phyloP scores from a whole-genome alignment of 2,888 invertebrate genomes.

The Loripinus fragilis region DNA sequence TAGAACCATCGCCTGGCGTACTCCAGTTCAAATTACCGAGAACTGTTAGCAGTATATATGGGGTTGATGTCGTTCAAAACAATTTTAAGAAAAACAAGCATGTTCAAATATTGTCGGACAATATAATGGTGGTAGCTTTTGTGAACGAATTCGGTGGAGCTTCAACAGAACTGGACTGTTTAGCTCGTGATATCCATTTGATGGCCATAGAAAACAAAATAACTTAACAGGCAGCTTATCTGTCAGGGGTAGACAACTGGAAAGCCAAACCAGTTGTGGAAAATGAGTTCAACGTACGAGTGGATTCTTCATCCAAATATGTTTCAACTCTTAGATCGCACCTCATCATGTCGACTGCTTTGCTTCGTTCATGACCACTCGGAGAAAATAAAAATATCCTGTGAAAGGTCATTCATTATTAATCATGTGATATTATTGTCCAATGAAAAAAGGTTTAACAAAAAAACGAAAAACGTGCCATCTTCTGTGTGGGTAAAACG shows the following conservation, averaged over 20 bases:
- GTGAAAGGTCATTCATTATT: too few relatives aligned
- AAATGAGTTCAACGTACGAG: slow-evolving; percentile 4
- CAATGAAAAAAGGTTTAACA: too few relatives aligned
- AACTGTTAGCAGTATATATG: too few relatives aligned
- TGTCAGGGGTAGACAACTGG: slow-evolving; percentile 1
- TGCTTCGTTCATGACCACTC: slow-evolving; percentile 6
- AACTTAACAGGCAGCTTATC: slow-evolving; percentile 1
- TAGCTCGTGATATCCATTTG: background rate
- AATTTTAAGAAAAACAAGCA: slow-evolving; percentile 8
- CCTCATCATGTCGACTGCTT: slow-evolving; percentile 8
- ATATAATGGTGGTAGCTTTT: slow-evolving; percentile 19
- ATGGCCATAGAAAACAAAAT: too few relatives aligned
- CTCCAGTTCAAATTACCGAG: slow-evolving; percentile 19
- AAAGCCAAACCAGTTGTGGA: slow-evolving; percentile 14
- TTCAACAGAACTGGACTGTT: slow-evolving; percentile 1
- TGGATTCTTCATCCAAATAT: slow-evolving; percentile 12
- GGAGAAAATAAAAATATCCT: too few relatives aligned
- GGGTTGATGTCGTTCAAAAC: slow-evolving; percentile 12
- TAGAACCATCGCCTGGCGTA: background rate
- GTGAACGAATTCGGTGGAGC: too few relatives aligned
- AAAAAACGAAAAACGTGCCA: too few relatives aligned
- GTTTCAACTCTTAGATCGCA: slow-evolving; percentile 3
- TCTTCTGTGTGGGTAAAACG: too few relatives aligned
- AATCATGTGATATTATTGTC: too few relatives aligned
- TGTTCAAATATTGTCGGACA: slow-evolving; percentile 19